Evolutionary conservation across 2,888 invertebrate genomes (phyloP).

Genomic region (Andrena praecox): DNA sequence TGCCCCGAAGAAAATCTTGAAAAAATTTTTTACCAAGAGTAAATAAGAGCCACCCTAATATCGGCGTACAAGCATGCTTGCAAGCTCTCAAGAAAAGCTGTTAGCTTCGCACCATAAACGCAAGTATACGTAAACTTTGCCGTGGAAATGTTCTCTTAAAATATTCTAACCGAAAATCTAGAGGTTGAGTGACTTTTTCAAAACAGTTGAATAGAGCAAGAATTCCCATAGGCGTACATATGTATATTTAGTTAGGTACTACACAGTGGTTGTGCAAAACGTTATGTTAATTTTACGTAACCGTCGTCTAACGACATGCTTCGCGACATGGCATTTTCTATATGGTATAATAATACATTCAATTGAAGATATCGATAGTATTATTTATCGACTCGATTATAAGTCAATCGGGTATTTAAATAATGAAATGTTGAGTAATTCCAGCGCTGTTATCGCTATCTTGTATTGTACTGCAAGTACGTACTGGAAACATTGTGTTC

Average conservation of each 20-base stretch:
- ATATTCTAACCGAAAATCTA: too few relatives aligned
- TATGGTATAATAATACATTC: background rate
- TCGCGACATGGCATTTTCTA: background rate
- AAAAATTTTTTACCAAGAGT: too few relatives aligned
- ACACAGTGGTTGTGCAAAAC: background rate
- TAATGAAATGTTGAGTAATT: background rate
- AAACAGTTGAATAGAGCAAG: too few relatives aligned
- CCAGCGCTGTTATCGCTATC: background rate
- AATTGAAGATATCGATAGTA: background rate
- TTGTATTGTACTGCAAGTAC: background rate
- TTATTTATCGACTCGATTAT: too few relatives aligned
- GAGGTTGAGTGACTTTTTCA: too few relatives aligned
- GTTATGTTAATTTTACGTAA: background rate
- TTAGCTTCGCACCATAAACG: background rate
- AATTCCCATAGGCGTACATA: background rate
- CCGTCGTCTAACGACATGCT: background rate
- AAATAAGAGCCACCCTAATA: background rate
- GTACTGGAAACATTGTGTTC: too few relatives aligned
- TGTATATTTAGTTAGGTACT: background rate
- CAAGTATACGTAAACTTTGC: background rate
- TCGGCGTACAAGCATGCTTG: slow-evolving; percentile 27
- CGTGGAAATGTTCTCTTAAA: too few relatives aligned
- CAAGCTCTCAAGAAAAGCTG: background rate
- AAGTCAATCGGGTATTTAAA: too few relatives aligned
- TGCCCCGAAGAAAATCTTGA: too few relatives aligned